Evolutionary conservation across 2,113 vertebrate genomes (phyloP).

Genomic region (Zingel zingel): DNA sequence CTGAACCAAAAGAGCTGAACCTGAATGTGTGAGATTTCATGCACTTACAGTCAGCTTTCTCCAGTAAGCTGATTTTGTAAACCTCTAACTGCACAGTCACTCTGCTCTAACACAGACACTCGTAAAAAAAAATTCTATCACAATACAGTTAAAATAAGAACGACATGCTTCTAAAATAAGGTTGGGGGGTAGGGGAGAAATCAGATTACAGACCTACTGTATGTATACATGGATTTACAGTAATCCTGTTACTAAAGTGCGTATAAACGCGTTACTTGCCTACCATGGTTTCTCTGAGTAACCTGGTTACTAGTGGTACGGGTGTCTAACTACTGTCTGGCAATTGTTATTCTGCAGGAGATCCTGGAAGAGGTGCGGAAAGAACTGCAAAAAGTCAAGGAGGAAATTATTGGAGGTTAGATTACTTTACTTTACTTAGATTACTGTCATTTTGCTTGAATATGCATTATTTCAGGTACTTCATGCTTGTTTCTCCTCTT

Average conservation of each 20-base stretch:
- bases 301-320: background rate
- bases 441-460: background rate
- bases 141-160: background rate
- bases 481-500: background rate
- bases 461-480: background rate
- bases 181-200: background rate
- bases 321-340: background rate
- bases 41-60: background rate
- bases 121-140: background rate
- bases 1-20: background rate
- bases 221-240: background rate
- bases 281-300: background rate
- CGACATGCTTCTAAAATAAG: background rate
- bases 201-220: background rate
- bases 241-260: background rate
- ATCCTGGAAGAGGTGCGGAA: conserved; percentile 92
- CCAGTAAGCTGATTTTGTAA: background rate
- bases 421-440: background rate
- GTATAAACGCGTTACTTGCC: no score
- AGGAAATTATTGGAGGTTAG: conserved; percentile 92
- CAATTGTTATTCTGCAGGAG: conserved; percentile 81
- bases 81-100: background rate
- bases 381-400: conserved; percentile 94
- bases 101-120: background rate
- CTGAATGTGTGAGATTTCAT: background rate